Percentiles rank a stretch among this genome's conserved stretches.
These are phyloP conservation scores for Clamator glandarius DNA, from an alignment of 2,797 vertebrate species.

Conservation along the genomic window DNA sequence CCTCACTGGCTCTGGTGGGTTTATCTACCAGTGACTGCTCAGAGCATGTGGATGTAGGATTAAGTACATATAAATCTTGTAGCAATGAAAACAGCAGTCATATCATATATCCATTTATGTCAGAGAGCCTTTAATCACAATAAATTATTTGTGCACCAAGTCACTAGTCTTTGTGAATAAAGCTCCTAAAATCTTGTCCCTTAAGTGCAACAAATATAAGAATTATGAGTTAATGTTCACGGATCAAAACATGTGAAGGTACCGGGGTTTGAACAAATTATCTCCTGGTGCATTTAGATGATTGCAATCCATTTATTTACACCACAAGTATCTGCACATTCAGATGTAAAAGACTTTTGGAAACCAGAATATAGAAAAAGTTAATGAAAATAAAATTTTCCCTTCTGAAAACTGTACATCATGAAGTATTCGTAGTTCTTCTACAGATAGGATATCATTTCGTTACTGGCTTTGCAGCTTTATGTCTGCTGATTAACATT, in stretches of 20 bases:
- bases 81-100: background rate
- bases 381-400: constrained; percentile 34
- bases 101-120: background rate
- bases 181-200: background rate
- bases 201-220: background rate
- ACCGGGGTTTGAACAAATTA: background rate
- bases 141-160: background rate
- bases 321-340: background rate
- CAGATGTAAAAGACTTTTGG: background rate
- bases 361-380: background rate
- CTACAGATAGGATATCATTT: background rate
- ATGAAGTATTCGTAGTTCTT: constrained; percentile 44
- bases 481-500: constrained; percentile 2
- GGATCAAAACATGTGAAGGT: background rate
- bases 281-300: background rate
- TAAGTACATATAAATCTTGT: background rate
- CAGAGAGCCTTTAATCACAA: background rate
- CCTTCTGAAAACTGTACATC: background rate
- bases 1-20: background rate
- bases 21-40: background rate
- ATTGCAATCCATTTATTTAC: background rate
- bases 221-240: background rate
- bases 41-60: background rate
- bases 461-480: constrained; percentile 9
- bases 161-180: background rate